Base-by-base conservation (phyloP, 2,888 invertebrate species). In the Eristalis tenax region DNA sequence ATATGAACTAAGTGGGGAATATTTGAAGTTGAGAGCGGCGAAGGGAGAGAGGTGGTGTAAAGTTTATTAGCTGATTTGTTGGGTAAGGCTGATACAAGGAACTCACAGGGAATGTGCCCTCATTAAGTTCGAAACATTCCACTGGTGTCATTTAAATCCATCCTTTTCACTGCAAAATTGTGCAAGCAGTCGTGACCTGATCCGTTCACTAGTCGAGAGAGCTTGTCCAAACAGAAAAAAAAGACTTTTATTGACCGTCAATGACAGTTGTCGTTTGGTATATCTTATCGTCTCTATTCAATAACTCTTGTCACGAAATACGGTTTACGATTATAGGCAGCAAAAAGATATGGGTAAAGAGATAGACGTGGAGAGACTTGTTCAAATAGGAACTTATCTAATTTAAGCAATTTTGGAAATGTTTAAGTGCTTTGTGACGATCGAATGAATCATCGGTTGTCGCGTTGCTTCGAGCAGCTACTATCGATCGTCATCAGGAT, bases 1-100 rank as follows among this genome's bases (percentile, higher is more conserved):
- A 86, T 83, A 86, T 86, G 86, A 86, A 86, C 86, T 86, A 86
- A 86, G 70, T 78, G 83, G 66, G 75, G 74, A 75, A 83, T 69
- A 66, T 64, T 61, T 73, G 74, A 18, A 70, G 69, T 74, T 82
- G 70, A n/a, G n/a, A n/a, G 66, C 8, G 22, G 56, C 15, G 22
- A 56, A 26, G 59, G 26, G 59, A 28, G 26, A 6, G 26, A 6
- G 26, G 57, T 43, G 63, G 69, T 1, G 40, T 63, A 66, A 65
- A 80, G 23, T 80, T 40, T 76, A 68, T 56, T 50, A 59, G 64
- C 63, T 56, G 56, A 56, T 77, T 73, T 77, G 61, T 18, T 59
- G 61, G 23, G 28, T 61, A 61, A 28, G 26, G 50, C 50, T 56
- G 26, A 26, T 50, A 50, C 50, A 5, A 38, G 38, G 8, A 43